Percentiles rank a stretch among this genome's conserved stretches.
Conservation (phyloP, 2,797 vertebrate genomes). For the Platalea minor region DNA sequence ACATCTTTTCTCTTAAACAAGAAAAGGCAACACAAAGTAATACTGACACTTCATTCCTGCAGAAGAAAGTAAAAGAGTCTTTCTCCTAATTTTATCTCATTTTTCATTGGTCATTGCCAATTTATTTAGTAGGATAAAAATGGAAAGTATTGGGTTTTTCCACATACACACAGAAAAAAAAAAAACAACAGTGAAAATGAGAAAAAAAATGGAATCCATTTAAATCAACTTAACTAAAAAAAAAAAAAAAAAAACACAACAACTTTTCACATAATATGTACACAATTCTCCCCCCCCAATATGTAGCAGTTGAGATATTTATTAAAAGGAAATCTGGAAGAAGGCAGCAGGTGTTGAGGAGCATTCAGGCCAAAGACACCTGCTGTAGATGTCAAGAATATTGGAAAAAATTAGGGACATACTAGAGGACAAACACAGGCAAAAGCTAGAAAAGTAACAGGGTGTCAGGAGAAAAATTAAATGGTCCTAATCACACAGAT, state of each 20-base stretch:
- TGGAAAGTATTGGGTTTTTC: background rate
- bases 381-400: slow-evolving; percentile 32
- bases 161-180: background rate
- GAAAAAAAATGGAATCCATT: background rate
- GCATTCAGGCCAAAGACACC: background rate
- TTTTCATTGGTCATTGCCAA: background rate
- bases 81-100: background rate
- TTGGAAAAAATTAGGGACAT: slow-evolving; percentile 8
- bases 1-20: background rate
- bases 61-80: background rate
- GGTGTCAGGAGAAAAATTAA: background rate
- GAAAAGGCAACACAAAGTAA: background rate
- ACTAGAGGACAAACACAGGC: background rate
- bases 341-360: background rate
- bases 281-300: background rate
- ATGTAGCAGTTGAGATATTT: background rate
- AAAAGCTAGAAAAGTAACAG: background rate
- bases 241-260: background rate
- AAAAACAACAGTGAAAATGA: background rate
- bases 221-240: background rate
- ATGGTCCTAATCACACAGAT: background rate
- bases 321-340: background rate
- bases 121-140: background rate
- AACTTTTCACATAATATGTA: background rate
- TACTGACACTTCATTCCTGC: background rate